Evolutionary conservation across 1,140 invertebrate genomes (phyloP), one percentile per base, ranked within the genome.

Genomic region (Drosophila leontia): DNA sequence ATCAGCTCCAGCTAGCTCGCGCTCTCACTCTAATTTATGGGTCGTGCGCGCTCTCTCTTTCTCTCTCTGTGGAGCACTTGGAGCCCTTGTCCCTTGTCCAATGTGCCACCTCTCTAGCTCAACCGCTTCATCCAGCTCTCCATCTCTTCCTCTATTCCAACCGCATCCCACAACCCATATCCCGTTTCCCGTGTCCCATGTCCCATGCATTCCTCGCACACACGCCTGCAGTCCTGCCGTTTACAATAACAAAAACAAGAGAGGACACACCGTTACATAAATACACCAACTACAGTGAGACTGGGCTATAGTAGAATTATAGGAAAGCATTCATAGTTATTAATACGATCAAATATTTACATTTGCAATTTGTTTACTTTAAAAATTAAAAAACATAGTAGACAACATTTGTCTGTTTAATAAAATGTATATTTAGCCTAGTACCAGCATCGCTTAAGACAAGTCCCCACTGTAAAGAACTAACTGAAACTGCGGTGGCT

Each of bases 11-110:
- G 35, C 35, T 23, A 15, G 37, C 32, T 56, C 45, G 15, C 57
- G 19, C 39, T 75, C 78, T 85, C 81, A 72, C 71, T 86, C 77
- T 87, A 86, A 86, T 86, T 86, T 86, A 86, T 88, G 80, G 83
- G 85, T 83, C 77, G 83, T 85, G 78, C 62, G 81, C 81, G 72
- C 71, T 72, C 72, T 76, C 71, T 82, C 75, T 59, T 63, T 86
- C 74, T 75, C 55, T 67, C 75, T 65, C 75, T 15, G 7, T 47
- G 45, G 45, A 75, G 67, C 83, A 82, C 70, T 80, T 71, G 69
- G 47, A 76, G 69, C 65, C 55, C 79, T 80, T 77, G 72, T 65
- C 62, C 80, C 80, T 81, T 83, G 70, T 62, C 61, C 61, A 68
- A 77, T 72, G 56, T 53, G 51, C 42, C 75, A 48, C 48, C 39